phyloP scores from a whole-genome alignment of 2,797 vertebrate species.

The Zenarchopterus dispar region DNA sequence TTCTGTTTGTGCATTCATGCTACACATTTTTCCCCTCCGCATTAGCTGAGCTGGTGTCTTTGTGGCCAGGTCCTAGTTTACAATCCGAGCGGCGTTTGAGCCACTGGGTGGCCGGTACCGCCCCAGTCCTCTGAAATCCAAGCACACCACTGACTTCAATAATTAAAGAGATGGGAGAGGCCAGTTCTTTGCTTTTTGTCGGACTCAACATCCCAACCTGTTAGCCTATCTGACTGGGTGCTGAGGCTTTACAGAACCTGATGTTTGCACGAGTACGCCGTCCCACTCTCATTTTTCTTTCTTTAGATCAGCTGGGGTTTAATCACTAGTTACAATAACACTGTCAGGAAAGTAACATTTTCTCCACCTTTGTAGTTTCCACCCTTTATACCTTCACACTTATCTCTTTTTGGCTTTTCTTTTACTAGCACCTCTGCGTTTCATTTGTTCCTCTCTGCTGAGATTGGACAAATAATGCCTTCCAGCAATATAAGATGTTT shows the following conservation, averaged over 20 bases:
- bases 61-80: constrained; percentile 38
- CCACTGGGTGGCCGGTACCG: constrained; percentile 52
- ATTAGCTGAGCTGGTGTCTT: constrained; percentile 39
- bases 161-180: constrained; percentile 63
- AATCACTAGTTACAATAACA: constrained; percentile 57
- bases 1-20: constrained; percentile 18
- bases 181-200: constrained; percentile 57
- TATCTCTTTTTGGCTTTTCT: constrained; percentile 14
- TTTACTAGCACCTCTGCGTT: constrained; percentile 21
- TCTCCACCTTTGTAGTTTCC: constrained; percentile 32
- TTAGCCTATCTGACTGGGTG: constrained; percentile 63
- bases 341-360: constrained; percentile 57
- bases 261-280: constrained; percentile 45
- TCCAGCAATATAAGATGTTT: constrained; percentile 69
- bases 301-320: constrained; percentile 43
- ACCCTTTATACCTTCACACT: constrained; percentile 15
- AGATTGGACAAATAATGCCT: constrained; percentile 54
- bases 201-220: constrained; percentile 42
- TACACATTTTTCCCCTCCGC: constrained; percentile 7
- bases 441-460: constrained; percentile 17
- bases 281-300: constrained; percentile 37
- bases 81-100: constrained; percentile 54
- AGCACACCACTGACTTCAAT: constrained; percentile 64
- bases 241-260: constrained; percentile 54
- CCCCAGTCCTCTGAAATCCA: constrained; percentile 62